Percentiles rank a stretch among this genome's conserved stretches.
Conservation (phyloP, 92 coral and sea anemone species). For the Blastomussa wellsi region DNA sequence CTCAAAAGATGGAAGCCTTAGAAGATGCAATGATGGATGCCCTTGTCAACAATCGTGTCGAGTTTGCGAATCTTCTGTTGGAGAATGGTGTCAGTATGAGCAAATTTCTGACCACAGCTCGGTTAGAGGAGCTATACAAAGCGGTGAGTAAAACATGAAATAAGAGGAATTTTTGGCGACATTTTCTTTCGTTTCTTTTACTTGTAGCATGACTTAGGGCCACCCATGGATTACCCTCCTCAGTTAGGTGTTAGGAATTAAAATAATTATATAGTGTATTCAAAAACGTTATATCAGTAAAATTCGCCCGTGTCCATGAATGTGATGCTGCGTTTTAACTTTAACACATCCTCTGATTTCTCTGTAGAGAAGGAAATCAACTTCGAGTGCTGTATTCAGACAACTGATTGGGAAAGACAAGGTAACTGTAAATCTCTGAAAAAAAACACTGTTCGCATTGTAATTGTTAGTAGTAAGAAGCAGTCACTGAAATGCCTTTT, state of each 20-base stretch:
- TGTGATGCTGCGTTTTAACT: neutral
- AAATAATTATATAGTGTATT: too few relatives aligned
- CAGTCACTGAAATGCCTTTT: neutral
- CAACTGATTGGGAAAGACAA: constrained; percentile 60
- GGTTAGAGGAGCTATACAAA: constrained; percentile 67
- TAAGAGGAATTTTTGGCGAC: too few relatives aligned
- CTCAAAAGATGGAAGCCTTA: constrained; percentile 55
- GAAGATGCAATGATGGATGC: constrained; percentile 89
- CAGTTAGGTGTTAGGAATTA: too few relatives aligned
- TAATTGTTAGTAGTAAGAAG: neutral
- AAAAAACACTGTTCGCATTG: neutral
- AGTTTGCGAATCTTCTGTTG: constrained; percentile 77
- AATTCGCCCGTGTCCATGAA: neutral
- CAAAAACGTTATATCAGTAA: too few relatives aligned
- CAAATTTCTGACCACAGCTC: constrained; percentile 57
- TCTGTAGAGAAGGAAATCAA: constrained; percentile 15
- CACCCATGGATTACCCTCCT: too few relatives aligned
- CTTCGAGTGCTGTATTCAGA: constrained; percentile 51
- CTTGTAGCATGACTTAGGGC: too few relatives aligned
- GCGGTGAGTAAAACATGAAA: constrained; percentile 47
- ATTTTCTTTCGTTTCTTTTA: too few relatives aligned
- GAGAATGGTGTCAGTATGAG: constrained; percentile 84
- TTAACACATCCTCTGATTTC: neutral
- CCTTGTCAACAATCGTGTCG: constrained; percentile 73
- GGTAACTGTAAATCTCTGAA: constrained; percentile 24